phyloP scores from a whole-genome alignment of 2,113 vertebrate genomes.

The Notiomystis cincta region DNA sequence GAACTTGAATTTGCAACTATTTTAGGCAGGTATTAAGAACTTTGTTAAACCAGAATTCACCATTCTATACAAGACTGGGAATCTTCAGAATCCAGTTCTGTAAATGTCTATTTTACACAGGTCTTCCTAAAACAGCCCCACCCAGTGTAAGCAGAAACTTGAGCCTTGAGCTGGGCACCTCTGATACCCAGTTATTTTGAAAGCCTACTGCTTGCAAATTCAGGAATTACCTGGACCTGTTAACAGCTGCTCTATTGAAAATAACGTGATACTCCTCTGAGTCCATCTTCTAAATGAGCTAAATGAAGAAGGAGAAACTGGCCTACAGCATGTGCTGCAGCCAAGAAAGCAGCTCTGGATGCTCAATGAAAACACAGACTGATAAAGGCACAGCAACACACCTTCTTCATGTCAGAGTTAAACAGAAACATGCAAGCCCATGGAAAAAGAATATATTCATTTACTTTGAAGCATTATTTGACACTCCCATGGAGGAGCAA shows the following conservation, averaged over 20 bases:
- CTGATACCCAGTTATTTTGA: neutral
- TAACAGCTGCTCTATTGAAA: neutral
- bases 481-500: neutral
- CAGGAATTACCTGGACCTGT: neutral
- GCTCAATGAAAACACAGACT: neutral
- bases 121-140: neutral
- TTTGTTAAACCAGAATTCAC: neutral
- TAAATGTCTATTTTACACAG: neutral
- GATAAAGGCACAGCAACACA: neutral
- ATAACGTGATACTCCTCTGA: neutral
- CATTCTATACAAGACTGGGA: neutral
- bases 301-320: neutral
- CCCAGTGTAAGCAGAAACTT: accelerated
- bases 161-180: neutral
- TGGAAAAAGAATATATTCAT: accelerated
- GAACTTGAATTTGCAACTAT: neutral
- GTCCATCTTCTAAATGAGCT: neutral
- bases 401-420: accelerated
- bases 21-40: neutral
- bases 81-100: neutral
- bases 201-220: neutral
- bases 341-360: neutral
- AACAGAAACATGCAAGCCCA: neutral
- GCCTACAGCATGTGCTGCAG: neutral
- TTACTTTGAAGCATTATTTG: neutral